Conservation (phyloP, 2,888 invertebrate species). For the Drosophila quinaria region DNA sequence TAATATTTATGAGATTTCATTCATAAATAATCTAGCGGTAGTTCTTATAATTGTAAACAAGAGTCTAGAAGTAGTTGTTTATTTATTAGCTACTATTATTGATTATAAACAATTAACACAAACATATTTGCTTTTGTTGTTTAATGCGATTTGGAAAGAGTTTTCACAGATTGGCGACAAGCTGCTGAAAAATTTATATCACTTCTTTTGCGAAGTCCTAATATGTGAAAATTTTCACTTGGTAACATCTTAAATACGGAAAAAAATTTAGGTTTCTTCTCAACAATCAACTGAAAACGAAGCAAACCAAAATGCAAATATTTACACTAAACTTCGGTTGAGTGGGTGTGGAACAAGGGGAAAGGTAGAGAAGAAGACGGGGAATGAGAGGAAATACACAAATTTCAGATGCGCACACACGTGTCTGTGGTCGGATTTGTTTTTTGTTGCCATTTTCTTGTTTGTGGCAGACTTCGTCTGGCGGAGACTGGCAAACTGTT, state of each 20-base stretch:
- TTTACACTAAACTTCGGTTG: conserved; percentile 52
- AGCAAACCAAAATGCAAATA: conserved; percentile 59
- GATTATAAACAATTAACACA: conserved; percentile 54
- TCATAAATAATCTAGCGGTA: conserved; percentile 53
- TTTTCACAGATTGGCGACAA: conserved; percentile 59
- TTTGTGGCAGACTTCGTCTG: conserved; percentile 13
- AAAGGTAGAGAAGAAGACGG: conserved; percentile 18
- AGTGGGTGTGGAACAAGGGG: conserved; percentile 43
- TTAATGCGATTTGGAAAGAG: conserved; percentile 59
- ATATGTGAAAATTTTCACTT: conserved; percentile 4
- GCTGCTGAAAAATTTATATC: conserved; percentile 32
- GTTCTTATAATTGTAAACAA: conserved; percentile 50
- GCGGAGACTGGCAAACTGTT: conserved; percentile 38
- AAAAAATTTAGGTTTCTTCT: not conserved
- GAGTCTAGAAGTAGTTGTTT: conserved; percentile 23
- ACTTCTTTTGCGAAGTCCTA: too few species aligned
- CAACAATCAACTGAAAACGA: conserved; percentile 31
- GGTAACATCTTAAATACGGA: conserved; percentile 31
- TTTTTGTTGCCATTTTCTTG: conserved; percentile 28
- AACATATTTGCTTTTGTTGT: conserved; percentile 31
- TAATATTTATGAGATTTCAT: conserved; percentile 61
- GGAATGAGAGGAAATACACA: conserved; percentile 6
- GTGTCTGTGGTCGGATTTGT: conserved; percentile 37
- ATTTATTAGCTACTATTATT: conserved; percentile 56
- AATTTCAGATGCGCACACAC: conserved; percentile 59